Percentiles rank a stretch among this genome's conserved stretches.
phyloP scores from a whole-genome alignment of 2,113 vertebrate genomes.

The Mixornis gularis region DNA sequence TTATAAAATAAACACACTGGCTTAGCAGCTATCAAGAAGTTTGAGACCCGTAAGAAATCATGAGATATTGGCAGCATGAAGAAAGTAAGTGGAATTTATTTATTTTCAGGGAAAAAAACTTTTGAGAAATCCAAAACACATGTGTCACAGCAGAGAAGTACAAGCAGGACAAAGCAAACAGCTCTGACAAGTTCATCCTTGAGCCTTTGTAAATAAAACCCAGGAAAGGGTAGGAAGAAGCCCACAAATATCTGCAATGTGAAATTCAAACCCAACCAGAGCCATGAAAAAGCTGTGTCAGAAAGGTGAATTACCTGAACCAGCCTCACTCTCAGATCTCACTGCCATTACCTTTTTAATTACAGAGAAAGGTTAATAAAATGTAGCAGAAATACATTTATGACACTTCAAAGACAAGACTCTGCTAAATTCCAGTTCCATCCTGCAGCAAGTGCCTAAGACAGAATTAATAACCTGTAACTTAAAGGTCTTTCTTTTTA shows the following conservation, averaged over 20 bases:
- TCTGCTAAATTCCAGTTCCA: neutral
- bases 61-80: neutral
- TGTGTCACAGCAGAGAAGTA: neutral
- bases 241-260: neutral
- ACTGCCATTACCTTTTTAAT: neutral
- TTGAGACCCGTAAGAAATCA: neutral
- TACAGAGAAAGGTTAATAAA: neutral
- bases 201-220: neutral
- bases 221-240: neutral
- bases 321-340: neutral
- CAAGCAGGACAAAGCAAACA: neutral
- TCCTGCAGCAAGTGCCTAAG: neutral
- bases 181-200: neutral
- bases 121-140: neutral
- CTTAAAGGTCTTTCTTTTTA: neutral
- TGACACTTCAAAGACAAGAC: neutral
- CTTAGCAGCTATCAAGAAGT: neutral
- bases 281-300: neutral
- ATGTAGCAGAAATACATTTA: neutral
- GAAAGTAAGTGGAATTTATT: neutral
- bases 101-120: neutral
- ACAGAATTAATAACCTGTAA: constrained; percentile 28
- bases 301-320: neutral
- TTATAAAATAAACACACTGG: neutral
- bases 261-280: neutral